A percentile compares a stretch with the other conserved stretches of the same genome.
phyloP scores from a whole-genome alignment of 2,888 invertebrate species.

The Lapara coniferarum region DNA sequence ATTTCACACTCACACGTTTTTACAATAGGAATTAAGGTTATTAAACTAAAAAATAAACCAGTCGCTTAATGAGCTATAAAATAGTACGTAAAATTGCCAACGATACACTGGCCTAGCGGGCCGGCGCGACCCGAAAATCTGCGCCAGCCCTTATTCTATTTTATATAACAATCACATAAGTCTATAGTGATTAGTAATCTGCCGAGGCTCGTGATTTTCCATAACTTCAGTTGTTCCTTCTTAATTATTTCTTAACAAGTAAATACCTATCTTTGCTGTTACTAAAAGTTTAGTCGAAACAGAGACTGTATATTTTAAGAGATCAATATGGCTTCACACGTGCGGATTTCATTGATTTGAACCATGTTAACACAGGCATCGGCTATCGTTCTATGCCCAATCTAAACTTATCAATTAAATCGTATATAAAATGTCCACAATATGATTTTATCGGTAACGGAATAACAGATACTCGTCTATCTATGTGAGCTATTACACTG shows the following conservation, averaged over 20 bases:
- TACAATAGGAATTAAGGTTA: slow-evolving; percentile 78
- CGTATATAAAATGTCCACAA: slow-evolving; percentile 48
- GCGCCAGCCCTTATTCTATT: slow-evolving; percentile 53
- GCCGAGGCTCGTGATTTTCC: slow-evolving; percentile 70
- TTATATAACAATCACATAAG: slow-evolving; percentile 57
- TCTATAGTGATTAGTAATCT: slow-evolving; percentile 60
- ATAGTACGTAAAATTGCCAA: slow-evolving; percentile 77
- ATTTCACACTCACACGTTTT: slow-evolving; percentile 80
- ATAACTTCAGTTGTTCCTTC: slow-evolving; percentile 63
- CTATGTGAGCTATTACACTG: not conserved
- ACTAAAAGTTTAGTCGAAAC: slow-evolving; percentile 34
- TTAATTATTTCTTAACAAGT: slow-evolving; percentile 74
- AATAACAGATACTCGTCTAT: slow-evolving; percentile 46
- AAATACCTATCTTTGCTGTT: slow-evolving; percentile 56
- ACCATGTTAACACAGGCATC: slow-evolving; percentile 54
- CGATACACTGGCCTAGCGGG: slow-evolving; percentile 78
- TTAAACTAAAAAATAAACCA: slow-evolving; percentile 79
- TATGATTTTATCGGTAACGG: slow-evolving; percentile 51
- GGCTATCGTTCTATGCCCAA: slow-evolving; percentile 59
- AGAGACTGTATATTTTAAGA: slow-evolving; percentile 64
- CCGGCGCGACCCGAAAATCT: slow-evolving; percentile 36
- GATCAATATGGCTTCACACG: slow-evolving; percentile 72
- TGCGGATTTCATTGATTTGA: slow-evolving; percentile 46
- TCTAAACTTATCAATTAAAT: slow-evolving; percentile 57
- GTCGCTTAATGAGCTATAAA: slow-evolving; percentile 81